Percentiles rank a stretch among this genome's conserved stretches.
phyloP scores from a whole-genome alignment of 1,140 invertebrate genomes.

The Druon quercuslanigerum region DNA sequence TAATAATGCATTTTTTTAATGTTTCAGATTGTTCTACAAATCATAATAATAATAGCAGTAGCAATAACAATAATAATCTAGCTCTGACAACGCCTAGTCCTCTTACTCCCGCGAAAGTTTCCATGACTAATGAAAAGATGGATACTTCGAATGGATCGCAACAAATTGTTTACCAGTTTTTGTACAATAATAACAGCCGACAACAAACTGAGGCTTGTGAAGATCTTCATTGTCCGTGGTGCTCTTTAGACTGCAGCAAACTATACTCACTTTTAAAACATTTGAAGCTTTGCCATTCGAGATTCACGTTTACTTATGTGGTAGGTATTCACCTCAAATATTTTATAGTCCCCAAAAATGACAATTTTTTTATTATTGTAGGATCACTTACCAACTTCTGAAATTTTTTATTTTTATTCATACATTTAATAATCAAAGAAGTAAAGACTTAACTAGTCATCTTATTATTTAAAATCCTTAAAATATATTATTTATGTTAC shows the following conservation, averaged over 20 bases:
- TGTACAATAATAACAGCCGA: conserved; percentile 95
- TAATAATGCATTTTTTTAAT: conserved; percentile 25
- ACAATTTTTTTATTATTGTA: background rate
- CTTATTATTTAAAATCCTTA: too few species aligned
- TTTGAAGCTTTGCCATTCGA: conserved; percentile 93
- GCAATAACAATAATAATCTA: conserved; percentile 68
- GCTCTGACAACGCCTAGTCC: conserved; percentile 68
- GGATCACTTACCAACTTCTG: too few species aligned
- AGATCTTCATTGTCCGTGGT: conserved; percentile 96
- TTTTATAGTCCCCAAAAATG: conserved; percentile 27
- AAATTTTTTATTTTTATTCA: too few species aligned
- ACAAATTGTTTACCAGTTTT: conserved; percentile 95
- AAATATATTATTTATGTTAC: conserved; percentile 33
- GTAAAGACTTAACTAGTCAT: too few species aligned
- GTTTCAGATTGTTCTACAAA: conserved; percentile 67
- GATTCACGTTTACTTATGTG: conserved; percentile 95
- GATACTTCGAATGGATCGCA: conserved; percentile 66
- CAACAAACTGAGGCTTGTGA: conserved; percentile 96
- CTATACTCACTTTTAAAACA: conserved; percentile 95
- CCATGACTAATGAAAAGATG: conserved; percentile 60
- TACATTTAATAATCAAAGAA: too few species aligned
- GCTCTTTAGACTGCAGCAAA: conserved; percentile 90
- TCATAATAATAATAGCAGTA: conserved; percentile 61
- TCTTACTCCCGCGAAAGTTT: conserved; percentile 65
- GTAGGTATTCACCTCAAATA: conserved; percentile 77